Conservation (phyloP, 2,888 invertebrate species). For the Brachycybe producta region DNA sequence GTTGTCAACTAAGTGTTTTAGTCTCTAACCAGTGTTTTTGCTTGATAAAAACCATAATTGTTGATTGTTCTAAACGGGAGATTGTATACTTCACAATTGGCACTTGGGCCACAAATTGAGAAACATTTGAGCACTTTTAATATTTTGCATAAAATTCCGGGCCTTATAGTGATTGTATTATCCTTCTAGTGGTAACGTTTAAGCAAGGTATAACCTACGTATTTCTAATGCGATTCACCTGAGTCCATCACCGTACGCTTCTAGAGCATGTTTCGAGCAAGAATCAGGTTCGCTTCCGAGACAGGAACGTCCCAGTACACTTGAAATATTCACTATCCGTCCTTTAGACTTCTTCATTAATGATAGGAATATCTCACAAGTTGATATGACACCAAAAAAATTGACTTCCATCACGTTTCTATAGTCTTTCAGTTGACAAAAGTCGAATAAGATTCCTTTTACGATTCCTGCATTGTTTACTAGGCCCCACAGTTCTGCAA, state of each 20-base stretch:
- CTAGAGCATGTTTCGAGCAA: background rate
- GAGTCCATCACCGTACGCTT: slow-evolving; percentile 5
- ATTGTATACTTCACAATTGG: no score
- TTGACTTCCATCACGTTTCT: slow-evolving; percentile 1
- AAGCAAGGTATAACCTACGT: background rate
- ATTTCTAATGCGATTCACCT: background rate
- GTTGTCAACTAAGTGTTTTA: no score
- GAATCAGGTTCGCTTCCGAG: background rate
- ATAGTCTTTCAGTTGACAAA: background rate
- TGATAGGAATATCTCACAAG: background rate
- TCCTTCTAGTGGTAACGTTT: no score
- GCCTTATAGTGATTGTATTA: no score
- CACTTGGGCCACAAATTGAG: no score
- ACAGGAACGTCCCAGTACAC: background rate
- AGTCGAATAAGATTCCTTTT: background rate
- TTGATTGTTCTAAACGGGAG: no score
- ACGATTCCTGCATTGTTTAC: slow-evolving; percentile 7
- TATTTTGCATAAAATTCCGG: no score
- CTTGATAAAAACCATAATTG: no score
- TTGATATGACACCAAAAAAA: background rate
- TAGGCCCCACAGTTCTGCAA: slow-evolving; percentile 1
- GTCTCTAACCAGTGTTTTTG: no score
- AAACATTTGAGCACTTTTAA: no score
- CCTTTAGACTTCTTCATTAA: background rate
- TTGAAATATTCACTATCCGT: background rate